Evolutionary conservation across 2,888 invertebrate species (phyloP).

Genomic region (Cheilosia pagana): DNA sequence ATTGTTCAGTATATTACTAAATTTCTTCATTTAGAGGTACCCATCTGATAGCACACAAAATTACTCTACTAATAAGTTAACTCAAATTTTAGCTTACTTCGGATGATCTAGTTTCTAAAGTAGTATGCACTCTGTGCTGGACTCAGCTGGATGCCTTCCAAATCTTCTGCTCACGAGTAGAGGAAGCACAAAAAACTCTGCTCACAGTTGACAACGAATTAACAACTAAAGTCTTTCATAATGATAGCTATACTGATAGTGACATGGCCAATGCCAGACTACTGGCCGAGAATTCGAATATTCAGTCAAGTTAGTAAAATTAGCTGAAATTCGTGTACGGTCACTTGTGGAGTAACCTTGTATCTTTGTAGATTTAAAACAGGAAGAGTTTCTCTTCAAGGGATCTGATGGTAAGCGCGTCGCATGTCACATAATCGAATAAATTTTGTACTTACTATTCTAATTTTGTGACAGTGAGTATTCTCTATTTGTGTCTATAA

Average conservation of each 20-base stretch:
- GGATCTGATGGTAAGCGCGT: too few species aligned
- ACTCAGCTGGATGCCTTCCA: conserved; percentile 73
- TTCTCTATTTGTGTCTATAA: too few species aligned
- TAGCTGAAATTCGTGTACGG: too few species aligned
- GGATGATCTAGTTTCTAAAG: conserved; percentile 71
- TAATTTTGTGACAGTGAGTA: too few species aligned
- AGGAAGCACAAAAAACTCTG: conserved; percentile 63
- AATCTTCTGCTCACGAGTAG: conserved; percentile 66
- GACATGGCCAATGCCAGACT: not conserved
- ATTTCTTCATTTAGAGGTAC: conserved; percentile 52
- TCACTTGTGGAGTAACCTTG: too few species aligned
- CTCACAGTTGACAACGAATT: conserved; percentile 2
- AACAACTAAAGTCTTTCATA: not conserved
- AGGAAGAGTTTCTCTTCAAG: too few species aligned
- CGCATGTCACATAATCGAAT: too few species aligned
- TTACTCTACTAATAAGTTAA: conserved; percentile 34
- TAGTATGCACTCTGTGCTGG: conserved; percentile 74
- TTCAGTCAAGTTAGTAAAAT: too few species aligned
- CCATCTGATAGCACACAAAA: not conserved
- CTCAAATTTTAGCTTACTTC: conserved; percentile 28
- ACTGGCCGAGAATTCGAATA: too few species aligned
- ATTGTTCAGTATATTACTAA: conserved; percentile 49
- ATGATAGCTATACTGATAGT: not conserved
- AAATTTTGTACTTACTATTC: too few species aligned
- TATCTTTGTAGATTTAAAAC: not conserved